A percentile compares a stretch with the other conserved stretches of the same genome.
Conservation (phyloP, 2,888 invertebrate species). For the Gerris lacustris region DNA sequence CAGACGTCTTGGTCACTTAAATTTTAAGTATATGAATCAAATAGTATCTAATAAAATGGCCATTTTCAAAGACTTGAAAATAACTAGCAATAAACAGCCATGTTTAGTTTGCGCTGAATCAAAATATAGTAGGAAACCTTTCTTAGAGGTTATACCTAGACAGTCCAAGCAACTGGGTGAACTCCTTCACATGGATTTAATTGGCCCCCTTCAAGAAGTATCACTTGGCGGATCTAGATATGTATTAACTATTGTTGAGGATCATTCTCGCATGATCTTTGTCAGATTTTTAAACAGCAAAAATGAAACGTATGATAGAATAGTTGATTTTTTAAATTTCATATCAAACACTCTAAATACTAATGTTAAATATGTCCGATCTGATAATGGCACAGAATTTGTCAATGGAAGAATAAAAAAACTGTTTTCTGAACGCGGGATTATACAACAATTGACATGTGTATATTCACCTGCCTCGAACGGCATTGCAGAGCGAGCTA, state of each 20-base stretch:
- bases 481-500: neutral
- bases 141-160: neutral
- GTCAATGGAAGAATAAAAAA: neutral
- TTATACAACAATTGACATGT: neutral
- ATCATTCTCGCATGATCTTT: neutral
- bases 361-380: neutral
- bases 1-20: neutral
- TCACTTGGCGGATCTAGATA: neutral
- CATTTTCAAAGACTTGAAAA: neutral
- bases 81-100: neutral
- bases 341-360: neutral
- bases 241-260: neutral
- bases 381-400: neutral
- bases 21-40: neutral
- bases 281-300: neutral
- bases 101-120: neutral
- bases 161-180: neutral
- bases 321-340: neutral
- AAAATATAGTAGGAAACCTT: neutral
- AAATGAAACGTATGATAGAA: neutral
- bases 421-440: neutral
- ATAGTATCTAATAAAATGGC: neutral
- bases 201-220: neutral
- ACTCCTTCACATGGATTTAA: neutral
- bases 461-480: neutral